Percentiles rank a stretch among this genome's conserved stretches.
These are phyloP conservation scores for Sorex maritimensis DNA, from an alignment of 2,797 vertebrate species.

Conservation along the genomic window DNA sequence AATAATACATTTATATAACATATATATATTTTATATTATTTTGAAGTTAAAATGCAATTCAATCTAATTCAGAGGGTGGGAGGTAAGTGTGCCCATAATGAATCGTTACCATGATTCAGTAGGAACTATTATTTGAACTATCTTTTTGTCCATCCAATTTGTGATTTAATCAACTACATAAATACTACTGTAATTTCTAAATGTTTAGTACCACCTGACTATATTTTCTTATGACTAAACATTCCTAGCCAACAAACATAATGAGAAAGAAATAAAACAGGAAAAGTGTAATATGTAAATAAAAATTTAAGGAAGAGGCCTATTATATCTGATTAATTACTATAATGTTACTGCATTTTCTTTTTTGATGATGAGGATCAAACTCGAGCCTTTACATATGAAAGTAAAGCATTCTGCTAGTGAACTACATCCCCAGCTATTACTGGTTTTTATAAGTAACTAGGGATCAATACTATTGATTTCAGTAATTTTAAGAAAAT, in stretches of 20 bases:
- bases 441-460: too few species aligned
- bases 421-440: too few species aligned
- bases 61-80: not conserved
- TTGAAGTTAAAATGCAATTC: slow-evolving; percentile 27
- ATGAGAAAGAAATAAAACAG: not conserved
- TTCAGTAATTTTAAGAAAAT: too few species aligned
- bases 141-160: slow-evolving; percentile 24
- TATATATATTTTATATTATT: too few species aligned
- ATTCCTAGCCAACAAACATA: slow-evolving; percentile 2
- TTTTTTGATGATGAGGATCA: too few species aligned
- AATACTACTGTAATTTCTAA: slow-evolving; percentile 4
- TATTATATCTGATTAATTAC: not conserved
- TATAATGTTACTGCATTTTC: not conserved
- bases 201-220: not conserved
- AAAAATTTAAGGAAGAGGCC: not conserved
- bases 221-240: not conserved
- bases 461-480: too few species aligned
- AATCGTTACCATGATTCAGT: not conserved
- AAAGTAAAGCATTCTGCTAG: too few species aligned
- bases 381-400: too few species aligned
- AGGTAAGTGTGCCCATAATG: not conserved
- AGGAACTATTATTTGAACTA: not conserved
- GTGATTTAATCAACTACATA: slow-evolving; percentile 40
- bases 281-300: not conserved
- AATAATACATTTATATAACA: too few species aligned